These are phyloP conservation scores for Virgularia gustaviana DNA, from an alignment of 92 coral and sea anemone species.

Conservation along the genomic window DNA sequence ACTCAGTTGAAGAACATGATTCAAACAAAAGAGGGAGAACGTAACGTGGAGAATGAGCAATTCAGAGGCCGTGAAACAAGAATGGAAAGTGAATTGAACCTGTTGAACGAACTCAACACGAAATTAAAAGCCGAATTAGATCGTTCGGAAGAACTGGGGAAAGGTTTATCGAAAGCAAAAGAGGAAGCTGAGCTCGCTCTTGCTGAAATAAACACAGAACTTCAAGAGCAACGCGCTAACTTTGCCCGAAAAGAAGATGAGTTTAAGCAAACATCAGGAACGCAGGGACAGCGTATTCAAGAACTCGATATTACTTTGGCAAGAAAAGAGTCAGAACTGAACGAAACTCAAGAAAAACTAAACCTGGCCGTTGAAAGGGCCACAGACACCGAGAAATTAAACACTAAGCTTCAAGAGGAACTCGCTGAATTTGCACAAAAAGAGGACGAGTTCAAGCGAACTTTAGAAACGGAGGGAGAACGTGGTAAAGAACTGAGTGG, in stretches of 20 bases:
- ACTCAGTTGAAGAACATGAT: neutral
- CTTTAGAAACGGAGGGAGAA: neutral
- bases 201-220: neutral
- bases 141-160: neutral
- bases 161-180: neutral
- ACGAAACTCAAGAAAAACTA: neutral
- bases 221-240: neutral
- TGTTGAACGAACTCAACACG: slow-evolving; percentile 23
- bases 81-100: slow-evolving; percentile 22
- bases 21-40: slow-evolving; percentile 1
- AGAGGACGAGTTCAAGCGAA: neutral
- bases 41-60: slow-evolving; percentile 2
- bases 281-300: neutral
- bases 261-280: neutral
- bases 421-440: neutral
- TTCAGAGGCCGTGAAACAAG: slow-evolving; percentile 1
- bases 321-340: neutral
- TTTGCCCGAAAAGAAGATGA: neutral
- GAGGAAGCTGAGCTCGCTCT: neutral
- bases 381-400: neutral
- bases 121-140: slow-evolving; percentile 25
- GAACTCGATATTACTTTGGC: neutral
- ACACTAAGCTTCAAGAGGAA: slow-evolving; percentile 3
- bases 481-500: neutral
- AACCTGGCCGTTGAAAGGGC: neutral